Percentiles rank a stretch among this genome's conserved stretches.
Evolutionary conservation across 2,888 invertebrate genomes (phyloP).

Genomic region (Scrobipalpa atriplicella): DNA sequence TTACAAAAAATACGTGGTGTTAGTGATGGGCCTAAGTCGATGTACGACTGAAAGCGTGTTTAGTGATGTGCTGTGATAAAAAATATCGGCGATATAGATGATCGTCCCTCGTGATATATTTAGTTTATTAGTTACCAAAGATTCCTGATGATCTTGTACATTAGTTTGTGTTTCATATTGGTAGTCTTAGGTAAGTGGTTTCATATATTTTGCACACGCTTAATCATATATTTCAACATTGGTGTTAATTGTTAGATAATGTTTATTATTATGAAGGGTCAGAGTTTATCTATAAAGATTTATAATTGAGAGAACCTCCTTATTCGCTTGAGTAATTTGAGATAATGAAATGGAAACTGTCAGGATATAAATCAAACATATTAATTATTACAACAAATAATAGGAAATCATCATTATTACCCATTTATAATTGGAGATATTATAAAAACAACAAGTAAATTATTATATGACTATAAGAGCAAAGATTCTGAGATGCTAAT

Average conservation of each 20-base stretch:
- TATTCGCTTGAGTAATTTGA: constrained; percentile 55
- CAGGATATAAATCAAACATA: no score
- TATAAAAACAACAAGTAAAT: no score
- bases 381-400: no score
- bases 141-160: constrained; percentile 83
- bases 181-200: constrained; percentile 80
- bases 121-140: constrained; percentile 82
- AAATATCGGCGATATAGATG: constrained; percentile 78
- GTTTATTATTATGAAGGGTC: constrained; percentile 38
- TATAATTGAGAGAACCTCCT: constrained; percentile 48
- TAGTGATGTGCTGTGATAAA: constrained; percentile 82
- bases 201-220: not conserved
- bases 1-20: constrained; percentile 76
- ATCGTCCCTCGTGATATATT: constrained; percentile 77
- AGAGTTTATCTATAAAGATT: constrained; percentile 56
- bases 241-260: not conserved
- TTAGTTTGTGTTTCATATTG: constrained; percentile 82
- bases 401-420: no score
- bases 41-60: constrained; percentile 73
- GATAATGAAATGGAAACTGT: not conserved
- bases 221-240: not conserved
- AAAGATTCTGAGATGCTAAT: not conserved
- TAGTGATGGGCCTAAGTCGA: constrained; percentile 80
- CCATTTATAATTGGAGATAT: no score
- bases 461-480: not conserved